Evolutionary conservation across 1,140 invertebrate genomes (phyloP), one percentile per base, ranked within the genome.

Genomic region (Drosophila mayri): DNA sequence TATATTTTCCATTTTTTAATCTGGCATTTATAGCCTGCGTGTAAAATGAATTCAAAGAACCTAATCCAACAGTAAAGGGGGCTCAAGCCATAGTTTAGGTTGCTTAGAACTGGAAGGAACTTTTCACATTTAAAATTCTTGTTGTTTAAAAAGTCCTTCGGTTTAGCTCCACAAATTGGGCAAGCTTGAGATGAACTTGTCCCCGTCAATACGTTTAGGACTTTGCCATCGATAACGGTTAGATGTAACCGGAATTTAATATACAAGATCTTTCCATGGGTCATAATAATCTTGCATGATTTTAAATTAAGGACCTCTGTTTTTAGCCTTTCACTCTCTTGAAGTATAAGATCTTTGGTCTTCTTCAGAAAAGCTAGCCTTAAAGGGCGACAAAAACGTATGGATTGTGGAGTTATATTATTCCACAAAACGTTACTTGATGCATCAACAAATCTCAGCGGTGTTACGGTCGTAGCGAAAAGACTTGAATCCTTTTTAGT

Each of bases 391-490:
- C 40, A 41, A 41, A 41, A 41, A 9, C 16, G 40, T n/a, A 43
- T 43, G 1, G n/a, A 20, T 43, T 43, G n/a, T 20, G 9, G 41
- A 4, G 47, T 30, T 16, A 16, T 49, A 10, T 50, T 30, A n/a
- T 50, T 50, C 25, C 25, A 50, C 16, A 50, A n/a, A 5, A 50
- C 10, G n/a, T 30, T 30, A 3, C 14, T 25, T 22, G 46, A 49
- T 16, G 46, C 14, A 47, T 47, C 46, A 4, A 25, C 22, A 14
- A 47, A 22, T n/a, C 46, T 47, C 3, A 47, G 8, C 4, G 46
- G 46, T 12, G 46, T 28, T 28, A 49, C 46, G 8, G 52, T 37
- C 6, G 52, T 37, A 22, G 32, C 52, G 14, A 55, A 55, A 25
- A 55, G 18, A 7, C 5, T 11, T 8, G 35, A 38, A 4, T 55